These are phyloP conservation scores for Leucophenga montana DNA, from an alignment of 2,888 invertebrate genomes.

Conservation along the genomic window DNA sequence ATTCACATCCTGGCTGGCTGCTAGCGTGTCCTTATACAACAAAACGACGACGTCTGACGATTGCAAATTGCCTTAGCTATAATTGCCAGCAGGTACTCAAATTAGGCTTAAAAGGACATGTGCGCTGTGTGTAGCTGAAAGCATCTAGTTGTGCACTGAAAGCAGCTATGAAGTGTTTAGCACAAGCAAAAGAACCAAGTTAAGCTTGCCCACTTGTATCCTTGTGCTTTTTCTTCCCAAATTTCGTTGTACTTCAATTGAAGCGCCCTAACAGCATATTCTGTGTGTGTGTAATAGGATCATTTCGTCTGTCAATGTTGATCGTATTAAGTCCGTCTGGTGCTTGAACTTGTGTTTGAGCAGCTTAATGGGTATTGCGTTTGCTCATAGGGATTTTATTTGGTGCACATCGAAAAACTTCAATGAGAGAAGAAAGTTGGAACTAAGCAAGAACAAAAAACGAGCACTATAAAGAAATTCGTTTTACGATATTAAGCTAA, in stretches of 20 bases:
- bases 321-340: slow-evolving; percentile 7
- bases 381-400: no score
- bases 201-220: neutral
- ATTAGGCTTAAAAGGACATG: slow-evolving; percentile 56
- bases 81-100: slow-evolving; percentile 54
- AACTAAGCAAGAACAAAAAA: no score
- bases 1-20: no score
- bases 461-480: no score
- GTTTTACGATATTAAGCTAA: no score
- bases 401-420: no score
- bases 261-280: neutral
- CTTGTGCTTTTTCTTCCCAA: neutral
- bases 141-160: neutral
- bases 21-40: neutral
- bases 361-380: neutral
- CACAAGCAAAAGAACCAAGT: neutral
- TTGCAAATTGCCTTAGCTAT: slow-evolving; percentile 52
- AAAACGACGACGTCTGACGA: neutral
- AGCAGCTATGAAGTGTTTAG: neutral
- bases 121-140: neutral
- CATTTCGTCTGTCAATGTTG: neutral
- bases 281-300: slow-evolving; percentile 6
- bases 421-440: no score
- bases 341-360: neutral
- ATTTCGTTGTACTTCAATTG: neutral